These are phyloP conservation scores for Orbicella faveolata DNA, from an alignment of 64 coral and sea anemone species.

Conservation along the genomic window DNA sequence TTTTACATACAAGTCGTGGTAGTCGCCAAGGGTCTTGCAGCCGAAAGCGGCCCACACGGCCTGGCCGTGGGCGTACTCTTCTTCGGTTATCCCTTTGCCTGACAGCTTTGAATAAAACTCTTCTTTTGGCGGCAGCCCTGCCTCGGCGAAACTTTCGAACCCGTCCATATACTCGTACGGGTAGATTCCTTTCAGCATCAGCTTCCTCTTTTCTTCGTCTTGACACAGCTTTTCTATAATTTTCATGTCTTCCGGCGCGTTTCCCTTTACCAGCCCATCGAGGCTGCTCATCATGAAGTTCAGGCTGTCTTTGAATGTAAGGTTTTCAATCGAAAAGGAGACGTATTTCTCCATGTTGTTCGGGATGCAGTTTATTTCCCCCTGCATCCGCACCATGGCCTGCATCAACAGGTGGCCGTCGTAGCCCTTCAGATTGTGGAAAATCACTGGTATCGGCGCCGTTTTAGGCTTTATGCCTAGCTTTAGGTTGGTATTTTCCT, in stretches of 20 bases:
- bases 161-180: not conserved
- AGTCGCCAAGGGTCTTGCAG: no score
- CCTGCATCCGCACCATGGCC: not conserved
- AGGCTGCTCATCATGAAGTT: not conserved
- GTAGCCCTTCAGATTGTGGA: no score
- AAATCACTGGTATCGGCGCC: no score
- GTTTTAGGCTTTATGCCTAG: no score
- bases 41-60: no score
- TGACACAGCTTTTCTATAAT: not conserved
- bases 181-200: not conserved
- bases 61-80: no score
- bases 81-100: no score
- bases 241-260: not conserved
- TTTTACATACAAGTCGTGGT: no score
- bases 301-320: not conserved
- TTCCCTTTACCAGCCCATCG: not conserved
- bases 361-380: not conserved
- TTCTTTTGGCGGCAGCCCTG: not conserved
- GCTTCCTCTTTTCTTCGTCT: not conserved
- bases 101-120: not conserved
- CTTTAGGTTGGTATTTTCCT: not conserved
- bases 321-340: not conserved
- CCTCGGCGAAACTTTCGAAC: not conserved
- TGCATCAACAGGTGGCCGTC: no score
- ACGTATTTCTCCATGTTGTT: not conserved